phyloP scores from a whole-genome alignment of 2,113 vertebrate species.

The Herpailurus yagouaroundi region DNA sequence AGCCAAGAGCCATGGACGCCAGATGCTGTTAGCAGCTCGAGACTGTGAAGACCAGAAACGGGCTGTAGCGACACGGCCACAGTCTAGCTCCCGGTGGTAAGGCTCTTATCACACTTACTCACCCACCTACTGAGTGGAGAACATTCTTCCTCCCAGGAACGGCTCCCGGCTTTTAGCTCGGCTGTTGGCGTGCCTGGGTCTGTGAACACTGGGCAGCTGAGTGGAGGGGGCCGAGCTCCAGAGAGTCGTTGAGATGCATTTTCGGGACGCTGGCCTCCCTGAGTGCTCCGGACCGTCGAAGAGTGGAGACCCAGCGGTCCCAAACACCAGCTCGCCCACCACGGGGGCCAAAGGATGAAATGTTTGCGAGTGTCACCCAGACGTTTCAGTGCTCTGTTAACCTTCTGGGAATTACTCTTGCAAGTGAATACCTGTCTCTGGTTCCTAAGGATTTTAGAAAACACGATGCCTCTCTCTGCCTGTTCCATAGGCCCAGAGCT shows the following conservation, averaged over 20 bases:
- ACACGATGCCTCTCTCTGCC: not conserved
- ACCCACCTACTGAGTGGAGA: not conserved
- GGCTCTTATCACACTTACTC: not conserved
- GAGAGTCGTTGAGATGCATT: not conserved
- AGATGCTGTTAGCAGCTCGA: slow-evolving; percentile 62
- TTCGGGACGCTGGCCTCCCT: not conserved
- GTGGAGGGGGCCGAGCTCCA: not conserved
- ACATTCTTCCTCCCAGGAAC: not conserved
- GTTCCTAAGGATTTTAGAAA: not conserved
- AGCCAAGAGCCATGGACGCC: not conserved
- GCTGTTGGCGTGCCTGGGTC: not conserved
- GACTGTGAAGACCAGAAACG: not conserved
- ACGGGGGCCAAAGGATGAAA: not conserved
- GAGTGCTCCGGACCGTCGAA: not conserved
- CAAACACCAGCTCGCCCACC: not conserved
- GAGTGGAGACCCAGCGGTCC: not conserved
- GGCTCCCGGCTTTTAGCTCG: not conserved
- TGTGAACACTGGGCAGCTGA: not conserved
- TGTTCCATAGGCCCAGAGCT: not conserved
- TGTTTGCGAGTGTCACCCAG: not conserved
- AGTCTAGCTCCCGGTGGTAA: not conserved
- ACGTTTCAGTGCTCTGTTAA: not conserved
- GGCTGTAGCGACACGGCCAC: not conserved
- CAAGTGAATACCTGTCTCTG: not conserved
- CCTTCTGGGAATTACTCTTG: slow-evolving; percentile 29